phyloP scores from a whole-genome alignment of 35 echinoderm and acorn worm genomes.

The Ptychodera flava region DNA sequence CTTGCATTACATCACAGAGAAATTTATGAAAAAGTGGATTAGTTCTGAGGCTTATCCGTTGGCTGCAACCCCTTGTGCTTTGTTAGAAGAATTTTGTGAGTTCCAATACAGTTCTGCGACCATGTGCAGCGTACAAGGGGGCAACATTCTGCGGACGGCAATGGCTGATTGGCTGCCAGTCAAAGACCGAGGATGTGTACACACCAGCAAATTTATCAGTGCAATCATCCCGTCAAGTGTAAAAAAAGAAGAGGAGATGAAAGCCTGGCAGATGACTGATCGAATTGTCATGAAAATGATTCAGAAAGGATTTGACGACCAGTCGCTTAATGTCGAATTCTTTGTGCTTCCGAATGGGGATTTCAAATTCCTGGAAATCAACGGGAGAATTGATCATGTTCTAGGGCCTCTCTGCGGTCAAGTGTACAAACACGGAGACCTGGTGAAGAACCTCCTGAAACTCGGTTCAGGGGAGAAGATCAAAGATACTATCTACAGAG shows the following conservation, averaged over 20 bases:
- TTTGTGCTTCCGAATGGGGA: not conserved
- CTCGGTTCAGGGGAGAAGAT: not conserved
- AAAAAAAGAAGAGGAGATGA: not conserved
- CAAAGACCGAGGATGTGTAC: not conserved
- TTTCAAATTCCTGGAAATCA: not conserved
- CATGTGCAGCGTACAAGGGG: not conserved
- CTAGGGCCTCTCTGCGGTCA: not conserved
- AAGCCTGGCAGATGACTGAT: not conserved
- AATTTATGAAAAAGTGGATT: not conserved
- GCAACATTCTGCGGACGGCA: not conserved
- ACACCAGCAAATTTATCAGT: not conserved
- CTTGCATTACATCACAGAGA: not conserved
- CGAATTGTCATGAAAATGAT: not conserved
- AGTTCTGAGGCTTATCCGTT: not conserved
- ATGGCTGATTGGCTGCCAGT: not conserved
- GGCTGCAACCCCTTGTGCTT: not conserved
- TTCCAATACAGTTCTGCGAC: not conserved
- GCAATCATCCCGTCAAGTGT: not conserved
- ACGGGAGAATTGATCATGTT: not conserved
- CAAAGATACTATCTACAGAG: not conserved
- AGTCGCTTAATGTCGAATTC: not conserved
- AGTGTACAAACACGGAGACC: not conserved
- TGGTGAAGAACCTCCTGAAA: not conserved
- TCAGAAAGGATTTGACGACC: not conserved
- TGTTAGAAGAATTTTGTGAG: not conserved